Base-by-base conservation (phyloP, 2,113 vertebrate species). In the Apeltes quadracus region DNA sequence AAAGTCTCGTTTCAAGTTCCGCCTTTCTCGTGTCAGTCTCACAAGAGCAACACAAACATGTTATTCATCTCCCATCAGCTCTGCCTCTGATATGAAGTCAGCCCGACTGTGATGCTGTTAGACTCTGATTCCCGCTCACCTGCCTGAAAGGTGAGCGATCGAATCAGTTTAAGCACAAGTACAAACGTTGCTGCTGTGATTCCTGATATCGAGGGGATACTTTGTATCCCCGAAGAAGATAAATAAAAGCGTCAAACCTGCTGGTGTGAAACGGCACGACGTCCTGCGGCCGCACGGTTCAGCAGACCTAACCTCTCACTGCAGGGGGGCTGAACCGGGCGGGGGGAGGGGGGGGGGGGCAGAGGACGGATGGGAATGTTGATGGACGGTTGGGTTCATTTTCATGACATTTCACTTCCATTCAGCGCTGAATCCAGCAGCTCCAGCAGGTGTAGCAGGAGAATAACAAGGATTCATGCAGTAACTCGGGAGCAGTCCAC, bases 1-100 rank as follows among this genome's bases (percentile, higher is more conserved):
- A 44, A 88, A 81, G 84, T 86, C 87, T 91, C 84, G 91, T 88
- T 89, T 86, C 82, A 85, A 91, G 88, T 86, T 90, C 90, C 87
- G 86, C 81, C 76, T 86, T 65, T 68, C 87, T 81, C 82, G 79
- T 85, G 90, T 91, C 90, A 86, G 86, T 89, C 88, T 82, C 74
- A 77, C 76, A 83, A 78, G 71, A 90, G 82, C 78, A 85, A 81
- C 75, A 70, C 77, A 77, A 87, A 76, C 75, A 85, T 72, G 75
- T 82, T 87, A 64, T 78, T 80, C 75, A 79, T 82, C 75, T 73
- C 81, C 55, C 64, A 18, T 73, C 69, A 58, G 53, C 41, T 39
- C 69, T 4, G 46, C 22, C 22, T 76, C 61, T 58, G 10, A 62
- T 53, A 34, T 20, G 7, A 70, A 82, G 61, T 56, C 53, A 53